Conservation (phyloP, 2,888 invertebrate species). For the Osmoderma eremita region DNA sequence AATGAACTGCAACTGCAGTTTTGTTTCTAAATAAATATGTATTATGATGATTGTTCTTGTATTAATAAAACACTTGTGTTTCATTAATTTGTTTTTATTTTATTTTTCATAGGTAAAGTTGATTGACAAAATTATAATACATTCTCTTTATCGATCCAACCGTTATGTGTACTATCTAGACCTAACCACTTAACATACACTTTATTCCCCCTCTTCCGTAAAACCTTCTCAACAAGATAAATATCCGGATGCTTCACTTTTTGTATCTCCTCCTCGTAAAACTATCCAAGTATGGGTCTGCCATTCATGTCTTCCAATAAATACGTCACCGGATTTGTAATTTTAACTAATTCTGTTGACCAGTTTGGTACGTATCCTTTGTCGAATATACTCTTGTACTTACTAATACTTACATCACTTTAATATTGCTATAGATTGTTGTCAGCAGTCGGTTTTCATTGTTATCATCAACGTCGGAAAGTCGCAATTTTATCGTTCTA, state of each 20-base stretch:
- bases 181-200: constrained; percentile 51
- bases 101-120: too few species aligned
- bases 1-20: too few species aligned
- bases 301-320: too few species aligned
- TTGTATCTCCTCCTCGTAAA: constrained; percentile 55
- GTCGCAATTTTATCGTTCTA: constrained; percentile 51
- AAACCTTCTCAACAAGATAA: constrained; percentile 56
- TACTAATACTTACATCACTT: constrained; percentile 25
- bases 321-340: too few species aligned
- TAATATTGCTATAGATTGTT: constrained; percentile 43
- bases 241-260: constrained; percentile 54
- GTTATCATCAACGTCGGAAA: constrained; percentile 37
- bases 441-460: background rate
- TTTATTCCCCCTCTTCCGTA: constrained; percentile 49
- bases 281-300: constrained; percentile 29
- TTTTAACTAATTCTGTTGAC: constrained; percentile 45
- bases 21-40: too few species aligned
- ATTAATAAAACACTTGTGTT: too few species aligned
- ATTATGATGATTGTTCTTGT: too few species aligned
- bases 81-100: too few species aligned
- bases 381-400: too few species aligned
- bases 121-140: constrained; percentile 20
- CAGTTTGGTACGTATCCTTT: too few species aligned
- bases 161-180: constrained; percentile 27
- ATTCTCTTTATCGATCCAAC: constrained; percentile 32